Conservation (phyloP, 2,797 vertebrate species). For the Manis javanica region DNA sequence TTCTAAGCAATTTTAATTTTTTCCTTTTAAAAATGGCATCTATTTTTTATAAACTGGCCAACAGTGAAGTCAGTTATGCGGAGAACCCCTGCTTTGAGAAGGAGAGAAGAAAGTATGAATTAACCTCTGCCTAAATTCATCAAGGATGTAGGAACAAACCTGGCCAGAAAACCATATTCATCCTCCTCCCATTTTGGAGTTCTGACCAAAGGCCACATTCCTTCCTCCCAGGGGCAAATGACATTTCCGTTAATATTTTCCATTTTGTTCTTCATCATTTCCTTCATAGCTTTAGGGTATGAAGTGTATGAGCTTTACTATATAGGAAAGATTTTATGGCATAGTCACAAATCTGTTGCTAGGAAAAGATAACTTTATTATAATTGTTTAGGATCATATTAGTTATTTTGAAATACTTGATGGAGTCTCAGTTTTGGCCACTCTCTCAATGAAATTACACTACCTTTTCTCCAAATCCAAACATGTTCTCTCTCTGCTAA, state of each 20-base stretch:
- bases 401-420: not conserved
- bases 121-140: not conserved
- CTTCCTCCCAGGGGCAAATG: not conserved
- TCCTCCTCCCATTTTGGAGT: not conserved
- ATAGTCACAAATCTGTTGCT: not conserved
- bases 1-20: conserved; percentile 1
- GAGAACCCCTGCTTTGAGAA: not conserved
- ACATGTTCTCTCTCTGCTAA: not conserved
- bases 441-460: not conserved
- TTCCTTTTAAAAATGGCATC: not conserved
- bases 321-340: not conserved
- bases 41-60: not conserved
- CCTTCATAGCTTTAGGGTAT: not conserved
- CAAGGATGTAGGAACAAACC: not conserved
- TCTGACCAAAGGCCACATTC: not conserved
- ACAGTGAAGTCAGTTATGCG: not conserved
- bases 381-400: not conserved
- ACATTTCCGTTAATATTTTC: not conserved
- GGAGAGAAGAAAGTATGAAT: not conserved
- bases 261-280: not conserved
- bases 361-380: not conserved
- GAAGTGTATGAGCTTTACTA: not conserved
- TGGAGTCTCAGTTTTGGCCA: not conserved
- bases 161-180: not conserved
- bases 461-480: not conserved